Evolutionary conservation across 2,113 vertebrate genomes (phyloP).

Genomic region (Zosterops borbonicus): DNA sequence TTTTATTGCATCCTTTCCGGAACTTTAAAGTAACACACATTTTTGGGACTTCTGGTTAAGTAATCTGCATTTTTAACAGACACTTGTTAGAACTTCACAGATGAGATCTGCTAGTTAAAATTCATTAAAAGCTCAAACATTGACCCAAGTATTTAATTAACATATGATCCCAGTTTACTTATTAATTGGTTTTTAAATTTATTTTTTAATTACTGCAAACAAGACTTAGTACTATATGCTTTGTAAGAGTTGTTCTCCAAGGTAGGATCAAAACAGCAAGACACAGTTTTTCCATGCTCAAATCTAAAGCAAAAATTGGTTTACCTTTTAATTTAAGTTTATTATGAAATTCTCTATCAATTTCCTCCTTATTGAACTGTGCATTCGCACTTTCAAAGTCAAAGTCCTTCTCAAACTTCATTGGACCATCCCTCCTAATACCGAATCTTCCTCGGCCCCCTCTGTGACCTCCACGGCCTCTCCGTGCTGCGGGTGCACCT

Average conservation of each 20-base stretch:
- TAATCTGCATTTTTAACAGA: background rate
- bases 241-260: background rate
- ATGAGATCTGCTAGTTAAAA: background rate
- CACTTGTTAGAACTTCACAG: background rate
- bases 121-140: background rate
- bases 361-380: conserved; percentile 98
- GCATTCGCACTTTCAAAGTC: conserved; percentile 98
- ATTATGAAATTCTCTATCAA: conserved; percentile 95
- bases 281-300: background rate
- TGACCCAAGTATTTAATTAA: background rate
- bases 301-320: background rate
- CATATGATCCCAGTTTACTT: background rate
- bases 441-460: conserved; percentile 90
- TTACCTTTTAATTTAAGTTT: conserved; percentile 98
- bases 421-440: conserved; percentile 87
- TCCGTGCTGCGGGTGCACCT: conserved; percentile 72
- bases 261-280: background rate
- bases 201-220: background rate
- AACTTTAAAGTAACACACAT: background rate
- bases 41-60: background rate
- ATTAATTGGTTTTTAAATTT: background rate
- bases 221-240: background rate
- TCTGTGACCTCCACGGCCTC: conserved; percentile 88
- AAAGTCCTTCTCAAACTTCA: conserved; percentile 99
- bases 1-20: background rate